Evolutionary conservation across 2,888 invertebrate species (phyloP).

Genomic region (Leptothorax acervorum): DNA sequence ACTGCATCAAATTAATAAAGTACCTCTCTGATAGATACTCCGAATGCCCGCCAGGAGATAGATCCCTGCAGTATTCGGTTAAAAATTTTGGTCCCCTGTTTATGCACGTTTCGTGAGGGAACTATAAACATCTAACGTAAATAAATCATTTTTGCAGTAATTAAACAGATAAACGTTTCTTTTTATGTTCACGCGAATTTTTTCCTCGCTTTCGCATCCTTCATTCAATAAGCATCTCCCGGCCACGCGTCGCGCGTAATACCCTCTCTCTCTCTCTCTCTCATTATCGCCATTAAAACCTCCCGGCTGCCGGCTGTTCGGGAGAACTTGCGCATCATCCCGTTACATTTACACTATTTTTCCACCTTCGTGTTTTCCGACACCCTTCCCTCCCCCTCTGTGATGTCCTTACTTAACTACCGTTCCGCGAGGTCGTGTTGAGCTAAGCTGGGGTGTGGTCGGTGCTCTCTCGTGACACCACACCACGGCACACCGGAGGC

Average conservation of each 20-base stretch:
- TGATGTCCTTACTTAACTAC: constrained; percentile 68
- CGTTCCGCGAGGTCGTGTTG: constrained; percentile 58
- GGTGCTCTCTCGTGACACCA: constrained; percentile 41
- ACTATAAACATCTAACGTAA: background rate
- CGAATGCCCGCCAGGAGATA: background rate
- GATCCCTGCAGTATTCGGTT: background rate
- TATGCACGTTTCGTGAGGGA: background rate
- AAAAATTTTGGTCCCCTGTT: background rate
- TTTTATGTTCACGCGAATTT: background rate
- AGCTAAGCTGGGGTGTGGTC: constrained; percentile 67
- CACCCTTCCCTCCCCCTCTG: background rate
- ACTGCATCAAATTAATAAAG: background rate
- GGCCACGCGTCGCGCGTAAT: constrained; percentile 4
- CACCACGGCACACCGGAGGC: constrained; percentile 49
- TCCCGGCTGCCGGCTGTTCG: background rate
- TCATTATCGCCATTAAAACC: constrained; percentile 30
- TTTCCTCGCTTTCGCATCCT: background rate
- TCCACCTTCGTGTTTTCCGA: constrained; percentile 4
- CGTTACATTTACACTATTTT: constrained; percentile 40
- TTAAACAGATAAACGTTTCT: constrained; percentile 12
- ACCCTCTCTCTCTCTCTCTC: background rate
- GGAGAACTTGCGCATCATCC: background rate
- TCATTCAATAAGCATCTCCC: background rate
- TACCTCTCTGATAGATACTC: background rate
- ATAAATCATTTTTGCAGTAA: background rate